Base-by-base conservation (phyloP, 2,797 vertebrate species). In the Enteromius afrohamiltoni region DNA sequence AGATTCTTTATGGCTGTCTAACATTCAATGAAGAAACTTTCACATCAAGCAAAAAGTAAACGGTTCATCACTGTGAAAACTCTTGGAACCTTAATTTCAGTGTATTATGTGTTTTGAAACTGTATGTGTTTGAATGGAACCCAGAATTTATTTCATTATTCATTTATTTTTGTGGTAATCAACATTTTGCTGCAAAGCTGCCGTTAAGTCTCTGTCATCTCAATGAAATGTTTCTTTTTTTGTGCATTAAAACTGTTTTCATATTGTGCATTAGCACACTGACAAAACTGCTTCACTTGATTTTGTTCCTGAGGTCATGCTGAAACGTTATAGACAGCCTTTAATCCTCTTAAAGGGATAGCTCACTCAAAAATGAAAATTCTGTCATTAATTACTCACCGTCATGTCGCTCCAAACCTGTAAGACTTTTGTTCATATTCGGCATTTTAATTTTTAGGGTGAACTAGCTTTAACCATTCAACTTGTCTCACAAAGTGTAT, bases 1-100 rank as follows among this genome's bases (percentile, higher is more conserved):
- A 13, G 29, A 51, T 31, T 13, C 0, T 73, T 31, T 31, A 17
- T 17, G 17, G 42, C 16, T 6, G 2, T 29, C 7, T 47, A 70
- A 26, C 21, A n/a, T 16, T 45, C 55, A n/a, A 70, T 16, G 40
- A 71, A 71, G 16, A 71, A 49, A 45, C 45, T 71, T 71, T 71
- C 14, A 71, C 23, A 10, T 31, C 23, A 29, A 31, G 10, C 26
- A 73, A 34, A 34, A 34, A 6, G n/a, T n/a, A n/a, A n/a, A n/a
- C n/a, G 17, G 70, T 73, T 51, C 9, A 55, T 16, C 1, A 13
- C 29, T 53, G 29, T 1, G 1, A 47, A 19, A 49, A 17, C 0
- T 29, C 26, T 47, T 71, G 45, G 8, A 47, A 49, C 23, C 42
- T 29, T 19, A 2, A 29, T 49, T 47, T 71, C 26, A 49, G 17